Percentiles rank a stretch among this genome's conserved stretches.
These are phyloP conservation scores for Spongia lamella DNA, from an alignment of 37 sponge, comb jelly and placozoan species.

Conservation along the genomic window DNA sequence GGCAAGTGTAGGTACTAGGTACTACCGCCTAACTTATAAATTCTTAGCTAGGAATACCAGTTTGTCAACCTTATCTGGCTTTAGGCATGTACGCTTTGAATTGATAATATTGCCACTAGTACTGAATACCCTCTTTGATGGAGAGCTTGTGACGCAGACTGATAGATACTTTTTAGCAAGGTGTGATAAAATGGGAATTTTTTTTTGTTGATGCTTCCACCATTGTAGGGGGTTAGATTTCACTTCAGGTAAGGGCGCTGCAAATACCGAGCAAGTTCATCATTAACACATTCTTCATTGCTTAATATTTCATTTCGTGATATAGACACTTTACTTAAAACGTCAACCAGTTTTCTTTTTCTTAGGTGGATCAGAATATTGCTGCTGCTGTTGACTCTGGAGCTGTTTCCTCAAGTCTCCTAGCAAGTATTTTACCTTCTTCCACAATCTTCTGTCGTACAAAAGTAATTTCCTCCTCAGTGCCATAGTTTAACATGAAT, in stretches of 20 bases:
- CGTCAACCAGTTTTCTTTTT: no score
- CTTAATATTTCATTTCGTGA: no score
- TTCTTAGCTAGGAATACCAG: slow-evolving; percentile 13
- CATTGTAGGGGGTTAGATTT: slow-evolving; percentile 6
- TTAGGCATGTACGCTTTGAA: slow-evolving; percentile 11
- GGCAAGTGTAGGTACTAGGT: no score
- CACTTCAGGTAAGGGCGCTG: slow-evolving; percentile 4
- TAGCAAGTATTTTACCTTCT: no score
- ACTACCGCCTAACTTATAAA: no score
- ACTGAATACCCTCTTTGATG: slow-evolving; percentile 38
- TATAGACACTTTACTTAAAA: no score
- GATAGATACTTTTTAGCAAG: slow-evolving; percentile 35
- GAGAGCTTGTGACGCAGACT: slow-evolving; percentile 38
- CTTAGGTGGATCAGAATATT: no score
- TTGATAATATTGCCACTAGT: slow-evolving; percentile 13
- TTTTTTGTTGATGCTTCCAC: slow-evolving; percentile 34
- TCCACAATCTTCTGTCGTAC: no score
- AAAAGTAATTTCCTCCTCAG: no score
- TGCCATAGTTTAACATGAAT: background rate
- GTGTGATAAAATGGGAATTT: slow-evolving; percentile 9
- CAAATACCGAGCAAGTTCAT: slow-evolving; percentile 1
- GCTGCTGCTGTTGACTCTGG: no score
- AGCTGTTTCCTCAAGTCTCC: no score
- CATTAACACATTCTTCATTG: no score
- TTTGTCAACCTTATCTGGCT: slow-evolving; percentile 7